Evolutionary conservation across 53 echinoderm and acorn worm genomes (phyloP), one percentile per base, ranked within the genome.

Genomic region (Holothuria scabra): DNA sequence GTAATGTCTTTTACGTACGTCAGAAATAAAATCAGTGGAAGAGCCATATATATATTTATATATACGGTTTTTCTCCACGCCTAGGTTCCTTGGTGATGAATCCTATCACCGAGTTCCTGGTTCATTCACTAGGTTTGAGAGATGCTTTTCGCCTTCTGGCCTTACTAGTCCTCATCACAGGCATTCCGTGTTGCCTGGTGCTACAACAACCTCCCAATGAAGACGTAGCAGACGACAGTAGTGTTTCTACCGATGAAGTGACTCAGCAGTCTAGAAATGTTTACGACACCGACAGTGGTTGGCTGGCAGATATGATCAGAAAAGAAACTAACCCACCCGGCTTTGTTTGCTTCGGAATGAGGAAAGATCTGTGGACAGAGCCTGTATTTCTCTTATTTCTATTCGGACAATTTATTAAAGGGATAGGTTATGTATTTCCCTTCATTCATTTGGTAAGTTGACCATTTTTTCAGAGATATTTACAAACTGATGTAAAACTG

Each of bases 31-130:
- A n/a, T n/a, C n/a, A n/a, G n/a, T n/a, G n/a, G n/a, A n/a, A n/a
- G 44, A 10, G 5, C 10, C 10, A 44, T 5, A 44, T 44, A 10
- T 48, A 12, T 48, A 48, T 12, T 12, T 1, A n/a, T 64, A 1
- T 10, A 12, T 8, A 9, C 64, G 1, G 8, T 16, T n/a, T 64
- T 63, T 83, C 16, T 25, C 8, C 37, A 5, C 65, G 22, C 30
- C 29, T 86, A 95, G 96, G 96, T 60, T 93, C 96, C 24, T 74
- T 96, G 24, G 93, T 93, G 28, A 96, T 96, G 96, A 96, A 96
- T 57, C 96, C 96, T 18, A 85, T 96, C 34, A 90, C 88, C 57
- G 89, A 96, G 66, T 68, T 82, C 46, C 74, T 96, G 16, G 80
- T 96, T 33, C 85, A 86, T 30, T 9, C 88, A 22, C 22, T 96